These are phyloP conservation scores for Elysia crispata DNA, from an alignment of 2,888 invertebrate genomes.

Conservation along the genomic window DNA sequence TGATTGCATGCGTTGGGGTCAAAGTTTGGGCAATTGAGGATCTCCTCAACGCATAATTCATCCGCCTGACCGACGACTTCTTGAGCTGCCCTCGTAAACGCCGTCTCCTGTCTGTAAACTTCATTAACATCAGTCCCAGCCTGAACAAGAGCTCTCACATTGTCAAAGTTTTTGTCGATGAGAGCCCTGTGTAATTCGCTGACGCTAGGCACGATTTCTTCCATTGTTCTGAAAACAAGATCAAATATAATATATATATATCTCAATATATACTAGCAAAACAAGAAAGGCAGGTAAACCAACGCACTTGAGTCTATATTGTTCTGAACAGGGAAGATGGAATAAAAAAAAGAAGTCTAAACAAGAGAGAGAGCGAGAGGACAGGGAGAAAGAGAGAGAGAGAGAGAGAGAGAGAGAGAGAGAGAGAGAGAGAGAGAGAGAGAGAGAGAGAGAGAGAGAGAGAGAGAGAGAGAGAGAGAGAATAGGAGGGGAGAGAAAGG, in stretches of 20 bases:
- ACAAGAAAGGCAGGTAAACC: too few species aligned
- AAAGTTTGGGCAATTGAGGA: slow-evolving; percentile 45
- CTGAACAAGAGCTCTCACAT: neutral
- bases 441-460: slow-evolving; percentile 23
- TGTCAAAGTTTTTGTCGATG: too few species aligned
- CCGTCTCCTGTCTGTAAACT: slow-evolving; percentile 48
- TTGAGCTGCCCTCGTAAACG: slow-evolving; percentile 52
- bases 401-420: neutral
- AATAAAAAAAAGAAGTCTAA: too few species aligned
- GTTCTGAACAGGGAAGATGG: too few species aligned
- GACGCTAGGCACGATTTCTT: too few species aligned
- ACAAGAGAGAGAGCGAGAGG: too few species aligned
- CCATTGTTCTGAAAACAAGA: too few species aligned
- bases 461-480: slow-evolving; percentile 11
- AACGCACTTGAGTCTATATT: too few species aligned
- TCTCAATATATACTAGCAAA: neutral
- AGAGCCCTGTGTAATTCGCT: too few species aligned
- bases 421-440: slow-evolving; percentile 3
- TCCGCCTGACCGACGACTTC: slow-evolving; percentile 26
- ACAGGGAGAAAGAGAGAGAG: too few species aligned
- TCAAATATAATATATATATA: too few species aligned
- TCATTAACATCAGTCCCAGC: slow-evolving; percentile 50
- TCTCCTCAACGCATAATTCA: neutral
- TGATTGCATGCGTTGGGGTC: slow-evolving; percentile 52
- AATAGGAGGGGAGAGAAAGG: too few species aligned